These are phyloP conservation scores for Lithophane ornitopus DNA, from an alignment of 2,888 invertebrate species.

Conservation along the genomic window DNA sequence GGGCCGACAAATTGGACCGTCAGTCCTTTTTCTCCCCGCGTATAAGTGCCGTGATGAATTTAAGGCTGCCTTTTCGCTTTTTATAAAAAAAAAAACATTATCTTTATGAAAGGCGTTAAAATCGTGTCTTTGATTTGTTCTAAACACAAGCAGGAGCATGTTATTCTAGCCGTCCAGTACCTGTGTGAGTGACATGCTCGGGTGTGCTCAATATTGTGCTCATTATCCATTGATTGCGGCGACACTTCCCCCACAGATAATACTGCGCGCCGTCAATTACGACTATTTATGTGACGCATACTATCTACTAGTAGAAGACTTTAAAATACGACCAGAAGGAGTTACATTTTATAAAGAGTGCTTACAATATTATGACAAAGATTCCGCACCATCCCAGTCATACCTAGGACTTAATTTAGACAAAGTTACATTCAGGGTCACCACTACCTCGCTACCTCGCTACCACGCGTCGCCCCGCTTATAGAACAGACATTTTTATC, in stretches of 20 bases:
- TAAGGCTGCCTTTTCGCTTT: neutral
- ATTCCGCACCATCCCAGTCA: neutral
- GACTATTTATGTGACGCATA: too few relatives aligned
- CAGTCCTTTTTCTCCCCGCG: conserved; percentile 11
- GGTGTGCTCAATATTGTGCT: neutral
- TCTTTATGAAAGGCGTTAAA: neutral
- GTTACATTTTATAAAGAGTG: neutral
- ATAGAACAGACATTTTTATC: neutral
- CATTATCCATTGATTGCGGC: conserved; percentile 2
- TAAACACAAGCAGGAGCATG: neutral
- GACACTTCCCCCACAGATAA: neutral
- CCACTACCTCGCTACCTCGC: neutral
- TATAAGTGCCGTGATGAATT: conserved; percentile 19
- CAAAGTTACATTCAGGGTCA: neutral
- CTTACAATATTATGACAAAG: neutral
- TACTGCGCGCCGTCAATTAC: neutral
- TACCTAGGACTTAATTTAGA: neutral
- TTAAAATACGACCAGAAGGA: neutral
- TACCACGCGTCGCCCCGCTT: too few relatives aligned
- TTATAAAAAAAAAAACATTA: neutral
- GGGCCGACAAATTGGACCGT: conserved; percentile 17
- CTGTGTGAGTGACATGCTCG: neutral
- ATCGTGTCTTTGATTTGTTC: neutral
- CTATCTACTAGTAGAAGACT: neutral
- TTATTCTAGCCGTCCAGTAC: neutral